Conservation (phyloP, 2,888 invertebrate species). For the Cybosia mesomella region DNA sequence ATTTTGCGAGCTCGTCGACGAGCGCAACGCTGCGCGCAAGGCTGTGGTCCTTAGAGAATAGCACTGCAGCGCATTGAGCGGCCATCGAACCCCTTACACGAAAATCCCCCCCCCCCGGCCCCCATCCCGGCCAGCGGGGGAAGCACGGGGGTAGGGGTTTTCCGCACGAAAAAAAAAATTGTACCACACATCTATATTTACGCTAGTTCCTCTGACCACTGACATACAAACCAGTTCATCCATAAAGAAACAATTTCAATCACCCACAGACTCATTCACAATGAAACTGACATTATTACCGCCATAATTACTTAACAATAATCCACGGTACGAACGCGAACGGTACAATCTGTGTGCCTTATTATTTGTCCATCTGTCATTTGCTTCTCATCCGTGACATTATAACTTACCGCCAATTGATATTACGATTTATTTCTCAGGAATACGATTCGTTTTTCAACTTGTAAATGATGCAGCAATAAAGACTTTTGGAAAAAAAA, state of each 20-base stretch:
- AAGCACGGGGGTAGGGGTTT: no score
- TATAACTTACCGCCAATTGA: conserved; percentile 9
- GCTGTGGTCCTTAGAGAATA: no score
- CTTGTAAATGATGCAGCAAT: neutral
- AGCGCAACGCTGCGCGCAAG: no score
- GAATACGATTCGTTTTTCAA: conserved; percentile 22
- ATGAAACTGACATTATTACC: conserved; percentile 40
- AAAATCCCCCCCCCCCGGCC: no score
- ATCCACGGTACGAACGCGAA: conserved; percentile 19
- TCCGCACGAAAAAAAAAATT: no score
- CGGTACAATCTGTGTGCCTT: conserved; percentile 35
- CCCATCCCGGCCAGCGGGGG: no score
- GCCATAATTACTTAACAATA: conserved; percentile 48
- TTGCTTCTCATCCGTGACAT: conserved; percentile 26
- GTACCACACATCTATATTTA: no score
- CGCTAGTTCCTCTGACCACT: no score
- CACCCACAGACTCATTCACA: conserved; percentile 24
- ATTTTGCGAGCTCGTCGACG: no score
- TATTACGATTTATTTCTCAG: conserved; percentile 2
- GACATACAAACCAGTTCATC: conserved; percentile 18
- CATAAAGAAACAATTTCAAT: conserved; percentile 14
- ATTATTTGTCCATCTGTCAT: conserved; percentile 51
- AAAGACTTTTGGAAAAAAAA: conserved; percentile 19
- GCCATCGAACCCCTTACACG: no score
- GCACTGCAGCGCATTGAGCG: no score